phyloP scores from a whole-genome alignment of 2,888 invertebrate genomes.

The Agelastica alni region DNA sequence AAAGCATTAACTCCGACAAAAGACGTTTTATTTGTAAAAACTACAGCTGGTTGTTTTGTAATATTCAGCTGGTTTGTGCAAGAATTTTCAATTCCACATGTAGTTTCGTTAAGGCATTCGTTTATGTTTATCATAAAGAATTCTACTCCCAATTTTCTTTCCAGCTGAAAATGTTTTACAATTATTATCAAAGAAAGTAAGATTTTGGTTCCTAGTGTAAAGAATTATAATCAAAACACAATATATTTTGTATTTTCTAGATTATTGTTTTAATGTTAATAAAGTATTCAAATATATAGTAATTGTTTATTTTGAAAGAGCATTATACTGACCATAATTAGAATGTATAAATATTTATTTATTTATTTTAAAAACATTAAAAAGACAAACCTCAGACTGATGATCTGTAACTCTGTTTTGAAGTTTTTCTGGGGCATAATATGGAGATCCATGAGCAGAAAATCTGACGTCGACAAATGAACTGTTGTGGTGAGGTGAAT shows the following conservation, averaged over 20 bases:
- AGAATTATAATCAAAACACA: too few relatives aligned
- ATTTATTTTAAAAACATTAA: neutral
- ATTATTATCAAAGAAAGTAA: too few relatives aligned
- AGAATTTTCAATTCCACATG: conserved; percentile 70
- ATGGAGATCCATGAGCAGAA: conserved; percentile 93
- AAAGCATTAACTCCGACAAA: conserved; percentile 91
- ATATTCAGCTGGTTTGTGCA: conserved; percentile 77
- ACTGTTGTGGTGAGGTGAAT: conserved; percentile 64
- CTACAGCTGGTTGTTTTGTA: conserved; percentile 73
- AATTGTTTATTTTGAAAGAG: too few relatives aligned
- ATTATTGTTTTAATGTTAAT: too few relatives aligned
- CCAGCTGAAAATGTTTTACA: conserved; percentile 67
- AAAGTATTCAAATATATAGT: too few relatives aligned
- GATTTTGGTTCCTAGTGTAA: too few relatives aligned
- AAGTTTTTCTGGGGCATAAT: conserved; percentile 84
- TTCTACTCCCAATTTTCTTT: conserved; percentile 70
- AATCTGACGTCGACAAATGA: conserved; percentile 83
- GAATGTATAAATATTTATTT: too few relatives aligned
- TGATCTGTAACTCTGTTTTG: conserved; percentile 81
- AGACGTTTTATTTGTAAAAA: conserved; percentile 91
- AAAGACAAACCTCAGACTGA: conserved; percentile 64
- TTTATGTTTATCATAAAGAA: conserved; percentile 91
- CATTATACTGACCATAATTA: too few relatives aligned
- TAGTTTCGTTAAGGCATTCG: conserved; percentile 80
- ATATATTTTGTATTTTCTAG: too few relatives aligned